phyloP scores from a whole-genome alignment of 2,113 vertebrate genomes.

The Neotoma lepida region DNA sequence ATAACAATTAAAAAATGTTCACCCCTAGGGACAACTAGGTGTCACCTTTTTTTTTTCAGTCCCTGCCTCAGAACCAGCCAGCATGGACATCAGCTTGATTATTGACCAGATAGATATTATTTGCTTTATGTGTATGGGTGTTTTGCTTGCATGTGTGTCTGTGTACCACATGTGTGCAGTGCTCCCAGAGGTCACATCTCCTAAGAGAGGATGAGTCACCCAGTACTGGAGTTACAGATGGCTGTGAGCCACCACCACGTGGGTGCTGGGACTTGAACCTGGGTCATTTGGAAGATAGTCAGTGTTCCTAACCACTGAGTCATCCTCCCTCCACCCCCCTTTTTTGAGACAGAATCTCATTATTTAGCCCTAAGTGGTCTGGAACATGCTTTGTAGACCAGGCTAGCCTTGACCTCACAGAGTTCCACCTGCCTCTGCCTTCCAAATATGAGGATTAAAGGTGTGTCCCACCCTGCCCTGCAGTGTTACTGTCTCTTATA shows the following conservation, averaged over 20 bases:
- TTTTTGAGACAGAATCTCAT: neutral
- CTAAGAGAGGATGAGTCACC: neutral
- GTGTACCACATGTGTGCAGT: neutral
- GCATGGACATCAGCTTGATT: neutral
- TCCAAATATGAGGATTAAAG: neutral
- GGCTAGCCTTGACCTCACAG: neutral
- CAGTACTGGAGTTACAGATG: neutral
- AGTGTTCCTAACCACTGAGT: neutral
- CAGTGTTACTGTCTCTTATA: too few relatives aligned
- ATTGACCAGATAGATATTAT: neutral
- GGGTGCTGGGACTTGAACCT: neutral
- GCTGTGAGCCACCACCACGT: neutral
- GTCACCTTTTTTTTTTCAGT: neutral
- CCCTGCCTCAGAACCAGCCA: neutral
- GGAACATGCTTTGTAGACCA: neutral
- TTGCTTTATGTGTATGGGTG: neutral
- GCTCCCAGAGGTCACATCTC: neutral
- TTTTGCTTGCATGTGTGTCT: neutral
- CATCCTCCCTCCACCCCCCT: too few relatives aligned
- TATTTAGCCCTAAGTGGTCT: neutral
- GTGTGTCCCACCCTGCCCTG: neutral
- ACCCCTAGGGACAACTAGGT: neutral
- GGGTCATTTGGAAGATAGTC: neutral
- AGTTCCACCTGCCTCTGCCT: neutral
- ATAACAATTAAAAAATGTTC: neutral